Conservation (phyloP, 37 sponge, comb jelly and placozoan species). For the Cladorhizidae sp. region DNA sequence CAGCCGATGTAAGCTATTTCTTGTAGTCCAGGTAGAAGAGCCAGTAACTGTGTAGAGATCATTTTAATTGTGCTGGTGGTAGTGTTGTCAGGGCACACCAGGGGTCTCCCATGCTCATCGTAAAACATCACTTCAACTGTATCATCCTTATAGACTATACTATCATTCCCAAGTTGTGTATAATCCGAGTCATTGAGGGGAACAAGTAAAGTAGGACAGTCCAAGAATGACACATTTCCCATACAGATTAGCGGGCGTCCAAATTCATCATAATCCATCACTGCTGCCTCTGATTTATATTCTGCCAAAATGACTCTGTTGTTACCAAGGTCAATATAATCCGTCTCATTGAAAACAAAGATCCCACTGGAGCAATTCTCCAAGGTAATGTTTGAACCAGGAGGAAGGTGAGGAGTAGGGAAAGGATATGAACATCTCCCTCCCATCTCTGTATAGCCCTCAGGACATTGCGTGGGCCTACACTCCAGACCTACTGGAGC, state of each 20-base stretch:
- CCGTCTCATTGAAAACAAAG: slow-evolving; percentile 16
- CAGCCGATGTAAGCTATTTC: slow-evolving; percentile 52
- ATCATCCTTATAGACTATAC: slow-evolving; percentile 2
- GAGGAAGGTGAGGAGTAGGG: background rate
- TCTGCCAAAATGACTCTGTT: slow-evolving; percentile 3
- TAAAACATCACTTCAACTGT: background rate
- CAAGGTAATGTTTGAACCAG: background rate
- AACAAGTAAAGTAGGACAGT: slow-evolving; percentile 15
- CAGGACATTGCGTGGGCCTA: slow-evolving; percentile 6
- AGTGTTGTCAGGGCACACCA: slow-evolving; percentile 3
- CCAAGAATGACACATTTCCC: background rate
- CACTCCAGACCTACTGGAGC: slow-evolving; percentile 2
- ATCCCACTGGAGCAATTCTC: slow-evolving; percentile 10
- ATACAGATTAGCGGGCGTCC: slow-evolving; percentile 1
- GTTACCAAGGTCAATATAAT: slow-evolving; percentile 15
- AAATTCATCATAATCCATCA: background rate
- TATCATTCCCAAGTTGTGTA: background rate
- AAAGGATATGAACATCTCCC: slow-evolving; percentile 8
- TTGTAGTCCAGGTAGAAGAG: slow-evolving; percentile 8
- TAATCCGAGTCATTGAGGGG: slow-evolving; percentile 14
- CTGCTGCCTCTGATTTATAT: background rate
- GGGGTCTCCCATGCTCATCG: slow-evolving; percentile 5
- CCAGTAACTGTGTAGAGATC: background rate
- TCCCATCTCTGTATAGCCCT: background rate
- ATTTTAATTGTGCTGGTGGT: background rate